Evolutionary conservation across 2,113 vertebrate genomes (phyloP).

Genomic region (Triplophysa rosa): DNA sequence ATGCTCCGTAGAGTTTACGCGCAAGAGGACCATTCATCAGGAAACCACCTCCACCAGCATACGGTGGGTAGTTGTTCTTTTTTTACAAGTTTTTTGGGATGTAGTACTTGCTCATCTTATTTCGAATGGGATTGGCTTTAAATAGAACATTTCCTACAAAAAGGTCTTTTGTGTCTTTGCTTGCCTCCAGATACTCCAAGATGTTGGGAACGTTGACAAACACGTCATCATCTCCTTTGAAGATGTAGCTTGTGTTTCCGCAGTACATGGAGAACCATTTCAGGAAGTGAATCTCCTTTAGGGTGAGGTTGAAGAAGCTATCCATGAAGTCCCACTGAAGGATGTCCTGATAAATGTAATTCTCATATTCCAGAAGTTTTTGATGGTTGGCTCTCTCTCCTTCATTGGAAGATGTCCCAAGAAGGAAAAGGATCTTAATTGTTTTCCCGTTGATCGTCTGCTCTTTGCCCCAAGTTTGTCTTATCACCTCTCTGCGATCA

Average conservation of each 20-base stretch:
- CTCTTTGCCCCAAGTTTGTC: constrained; percentile 92
- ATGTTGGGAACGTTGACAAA: too few relatives aligned
- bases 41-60: constrained; percentile 93
- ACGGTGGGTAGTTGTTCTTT: constrained; percentile 87
- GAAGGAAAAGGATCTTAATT: constrained; percentile 78
- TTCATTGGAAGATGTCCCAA: too few relatives aligned
- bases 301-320: too few relatives aligned
- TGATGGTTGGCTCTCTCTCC: too few relatives aligned
- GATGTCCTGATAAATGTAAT: too few relatives aligned
- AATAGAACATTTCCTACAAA: constrained; percentile 88
- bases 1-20: constrained; percentile 76
- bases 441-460: constrained; percentile 74
- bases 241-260: too few relatives aligned
- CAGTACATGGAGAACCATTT: too few relatives aligned
- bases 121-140: constrained; percentile 87
- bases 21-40: constrained; percentile 85
- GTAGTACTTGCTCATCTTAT: constrained; percentile 93
- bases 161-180: constrained; percentile 74
- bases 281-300: too few relatives aligned
- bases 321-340: too few relatives aligned
- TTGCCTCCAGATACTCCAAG: too few relatives aligned
- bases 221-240: too few relatives aligned
- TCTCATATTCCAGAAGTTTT: too few relatives aligned
- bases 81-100: constrained; percentile 83
- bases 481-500: constrained; percentile 89